These are phyloP conservation scores for Muntiacus muntjak DNA, from an alignment of 2,113 vertebrate genomes.

Conservation along the genomic window DNA sequence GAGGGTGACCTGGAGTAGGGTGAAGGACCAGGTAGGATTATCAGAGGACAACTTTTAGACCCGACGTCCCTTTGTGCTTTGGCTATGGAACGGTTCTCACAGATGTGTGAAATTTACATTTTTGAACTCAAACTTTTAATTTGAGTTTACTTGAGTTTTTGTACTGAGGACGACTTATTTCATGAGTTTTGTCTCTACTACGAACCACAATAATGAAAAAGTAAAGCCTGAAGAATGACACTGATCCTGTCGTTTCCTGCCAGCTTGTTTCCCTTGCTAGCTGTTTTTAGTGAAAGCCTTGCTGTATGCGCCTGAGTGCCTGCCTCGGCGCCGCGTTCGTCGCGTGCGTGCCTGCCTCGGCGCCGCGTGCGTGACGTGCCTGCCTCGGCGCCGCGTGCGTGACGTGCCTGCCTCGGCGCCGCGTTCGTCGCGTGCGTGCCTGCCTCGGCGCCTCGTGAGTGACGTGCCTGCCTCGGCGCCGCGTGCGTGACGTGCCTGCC, in stretches of 20 bases:
- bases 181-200: not conserved
- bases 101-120: not conserved
- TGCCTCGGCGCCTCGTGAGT: too few species aligned
- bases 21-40: not conserved
- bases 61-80: not conserved
- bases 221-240: not conserved
- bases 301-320: not conserved
- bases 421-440: too few species aligned
- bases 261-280: conserved; percentile 2
- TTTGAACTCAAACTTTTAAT: not conserved
- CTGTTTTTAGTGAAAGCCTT: conserved; percentile 28
- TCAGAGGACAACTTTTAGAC: not conserved
- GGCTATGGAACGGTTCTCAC: not conserved
- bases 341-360: not conserved
- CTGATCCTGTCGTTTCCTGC: not conserved
- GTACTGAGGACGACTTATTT: not conserved
- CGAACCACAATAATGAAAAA: not conserved
- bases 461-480: accelerated
- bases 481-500: too few species aligned
- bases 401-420: too few species aligned
- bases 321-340: accelerated
- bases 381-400: too few species aligned
- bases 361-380: accelerated
- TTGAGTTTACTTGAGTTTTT: not conserved
- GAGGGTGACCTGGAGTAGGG: not conserved